Percentiles rank a stretch among this genome's conserved stretches.
phyloP scores from a whole-genome alignment of 1,140 invertebrate genomes.

The Euglossa dilemma region DNA sequence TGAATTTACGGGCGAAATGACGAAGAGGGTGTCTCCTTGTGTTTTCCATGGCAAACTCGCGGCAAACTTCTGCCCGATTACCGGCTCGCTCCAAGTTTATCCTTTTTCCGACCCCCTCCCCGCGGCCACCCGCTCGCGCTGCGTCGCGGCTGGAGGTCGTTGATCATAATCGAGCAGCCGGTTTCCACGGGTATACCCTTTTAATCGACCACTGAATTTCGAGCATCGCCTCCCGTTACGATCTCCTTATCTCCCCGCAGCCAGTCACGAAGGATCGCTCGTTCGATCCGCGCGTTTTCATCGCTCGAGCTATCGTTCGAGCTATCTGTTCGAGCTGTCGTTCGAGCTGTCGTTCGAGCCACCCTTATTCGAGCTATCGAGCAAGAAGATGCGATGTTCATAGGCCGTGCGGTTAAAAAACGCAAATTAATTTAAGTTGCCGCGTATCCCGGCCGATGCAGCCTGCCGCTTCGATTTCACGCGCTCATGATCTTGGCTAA shows the following conservation, averaged over 20 bases:
- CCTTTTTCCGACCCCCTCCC: background rate
- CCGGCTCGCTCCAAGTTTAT: conserved; percentile 21
- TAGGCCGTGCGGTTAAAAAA: background rate
- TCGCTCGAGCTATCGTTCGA: background rate
- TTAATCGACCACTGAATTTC: conserved; percentile 8
- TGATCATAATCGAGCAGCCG: conserved; percentile 20
- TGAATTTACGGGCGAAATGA: conserved; percentile 73
- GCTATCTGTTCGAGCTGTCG: background rate
- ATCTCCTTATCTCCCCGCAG: background rate
- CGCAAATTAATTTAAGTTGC: conserved; percentile 34
- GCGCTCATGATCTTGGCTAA: conserved; percentile 29
- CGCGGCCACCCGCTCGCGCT: too few relatives aligned
- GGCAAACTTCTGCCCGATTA: conserved; percentile 32
- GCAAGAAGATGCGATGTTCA: background rate
- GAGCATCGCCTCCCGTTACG: background rate
- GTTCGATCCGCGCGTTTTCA: background rate
- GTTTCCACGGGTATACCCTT: background rate
- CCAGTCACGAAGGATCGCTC: background rate
- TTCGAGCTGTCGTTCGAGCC: background rate
- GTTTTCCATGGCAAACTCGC: conserved; percentile 38
- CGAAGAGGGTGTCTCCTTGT: conserved; percentile 64
- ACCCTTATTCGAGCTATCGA: background rate
- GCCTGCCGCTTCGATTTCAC: conserved; percentile 22
- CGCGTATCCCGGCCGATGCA: background rate
- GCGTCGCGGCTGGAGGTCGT: background rate